Base-by-base conservation (phyloP, 2,797 vertebrate species). In the Propithecus deckenii region DNA sequence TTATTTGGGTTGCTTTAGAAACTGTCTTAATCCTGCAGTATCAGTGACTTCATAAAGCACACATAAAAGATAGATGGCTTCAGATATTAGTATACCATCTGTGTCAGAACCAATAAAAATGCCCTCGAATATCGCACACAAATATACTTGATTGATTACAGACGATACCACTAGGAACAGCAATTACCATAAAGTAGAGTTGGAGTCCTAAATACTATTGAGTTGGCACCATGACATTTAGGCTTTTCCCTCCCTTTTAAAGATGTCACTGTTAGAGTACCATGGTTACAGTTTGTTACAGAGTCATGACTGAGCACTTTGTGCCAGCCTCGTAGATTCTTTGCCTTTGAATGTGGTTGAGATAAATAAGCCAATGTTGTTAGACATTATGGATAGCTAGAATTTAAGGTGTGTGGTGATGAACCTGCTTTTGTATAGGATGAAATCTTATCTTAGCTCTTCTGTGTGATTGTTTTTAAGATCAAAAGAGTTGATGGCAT, bases 361-460 rank as follows among this genome's bases (percentile, higher is more conserved):
- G 25, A 86, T 86, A 23, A 96, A 59, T 35, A 94, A 94, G 43
- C 63, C 74, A 43, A 2, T 89, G 30, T 71, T 17, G 7, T 74
- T 69, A 89, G 67, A 61, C 72, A 87, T 71, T 17, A 5, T 65
- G 22, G 17, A 48, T 69, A 83, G 69, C 57, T 91, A 84, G 63
- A 86, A 67, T 25, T 93, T 67, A 86, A 95, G 74, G 22, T 86
- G 25, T 87, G 41, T 43, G 43, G 55, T 43, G 52, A 55, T 88
- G 61, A 81, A 79, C 57, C 52, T 95, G 75, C 72, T 92, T 96
- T 46, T 86, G 11, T 71, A 61, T 35, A 86, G 67, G 74, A 74
- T 89, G 32, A 92, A 87, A 81, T 83, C 59, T 57, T 96, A 86
- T 71, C 63, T 57, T 96, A 95, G 91, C 25, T 95, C 76, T 94